phyloP scores from a whole-genome alignment of 2,888 invertebrate species.

The Cerceris rybyensis region DNA sequence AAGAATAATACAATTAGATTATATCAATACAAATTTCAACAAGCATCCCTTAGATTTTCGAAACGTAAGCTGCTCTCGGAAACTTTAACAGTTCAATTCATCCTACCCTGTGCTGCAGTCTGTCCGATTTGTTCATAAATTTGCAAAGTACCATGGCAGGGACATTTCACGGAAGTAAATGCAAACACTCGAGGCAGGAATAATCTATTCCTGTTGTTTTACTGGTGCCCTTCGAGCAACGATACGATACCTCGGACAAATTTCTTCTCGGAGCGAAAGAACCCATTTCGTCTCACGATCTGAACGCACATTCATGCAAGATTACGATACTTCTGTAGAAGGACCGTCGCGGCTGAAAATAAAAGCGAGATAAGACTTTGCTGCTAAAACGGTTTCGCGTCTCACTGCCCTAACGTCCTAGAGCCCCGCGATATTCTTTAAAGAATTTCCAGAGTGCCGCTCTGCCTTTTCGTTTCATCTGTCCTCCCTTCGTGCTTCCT shows the following conservation, averaged over 20 bases:
- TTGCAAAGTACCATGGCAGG: neutral
- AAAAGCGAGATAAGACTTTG: constrained; percentile 51
- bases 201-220: constrained; percentile 12
- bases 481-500: neutral
- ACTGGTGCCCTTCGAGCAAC: neutral
- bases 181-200: neutral
- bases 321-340: constrained; percentile 48
- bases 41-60: too few relatives aligned
- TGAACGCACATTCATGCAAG: constrained; percentile 41
- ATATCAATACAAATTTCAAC: too few relatives aligned
- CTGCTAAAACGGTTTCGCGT: constrained; percentile 39
- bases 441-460: constrained; percentile 21
- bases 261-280: constrained; percentile 14
- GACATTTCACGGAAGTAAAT: neutral
- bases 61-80: too few relatives aligned
- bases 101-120: neutral
- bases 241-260: constrained; percentile 17
- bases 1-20: too few relatives aligned
- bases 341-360: constrained; percentile 33
- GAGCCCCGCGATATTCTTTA: constrained; percentile 21
- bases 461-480: constrained; percentile 1
- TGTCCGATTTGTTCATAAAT: neutral
- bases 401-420: constrained; percentile 32
- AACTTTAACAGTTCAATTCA: neutral
- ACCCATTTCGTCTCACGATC: constrained; percentile 27